phyloP scores from a whole-genome alignment of 2,888 invertebrate genomes.

The Ptychoptera contaminata region DNA sequence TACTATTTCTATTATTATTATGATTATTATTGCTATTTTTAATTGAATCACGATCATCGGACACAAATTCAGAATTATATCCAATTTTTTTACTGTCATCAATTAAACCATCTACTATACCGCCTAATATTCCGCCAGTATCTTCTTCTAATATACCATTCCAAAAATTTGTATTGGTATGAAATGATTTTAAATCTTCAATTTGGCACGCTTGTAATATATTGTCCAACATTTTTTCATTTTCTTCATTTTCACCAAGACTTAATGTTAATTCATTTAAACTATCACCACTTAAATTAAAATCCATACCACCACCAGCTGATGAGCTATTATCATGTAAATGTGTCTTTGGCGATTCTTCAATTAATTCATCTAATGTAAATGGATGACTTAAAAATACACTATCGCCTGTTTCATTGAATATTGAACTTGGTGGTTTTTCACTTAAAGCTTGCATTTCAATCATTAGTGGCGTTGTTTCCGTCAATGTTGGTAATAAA shows the following conservation, averaged over 20 bases:
- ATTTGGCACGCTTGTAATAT: conserved; percentile 30
- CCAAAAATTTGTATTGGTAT: conserved; percentile 30
- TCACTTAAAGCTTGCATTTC: conserved; percentile 22
- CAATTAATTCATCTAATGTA: conserved; percentile 25
- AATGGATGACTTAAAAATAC: conserved; percentile 22
- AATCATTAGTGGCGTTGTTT: conserved; percentile 24
- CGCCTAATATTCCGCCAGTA: conserved; percentile 22
- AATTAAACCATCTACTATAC: conserved; percentile 4
- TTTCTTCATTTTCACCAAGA: conserved; percentile 24
- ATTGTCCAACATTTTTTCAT: conserved; percentile 30
- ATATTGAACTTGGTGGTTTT: conserved; percentile 10
- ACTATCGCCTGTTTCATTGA: conserved; percentile 13
- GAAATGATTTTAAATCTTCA: conserved; percentile 28
- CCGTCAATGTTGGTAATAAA: conserved; percentile 10
- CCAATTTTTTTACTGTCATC: conserved; percentile 1
- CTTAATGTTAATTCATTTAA: conserved; percentile 26
- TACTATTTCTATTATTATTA: background rate
- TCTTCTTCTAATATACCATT: conserved; percentile 31
- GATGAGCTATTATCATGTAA: conserved; percentile 2
- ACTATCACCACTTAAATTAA: conserved; percentile 29
- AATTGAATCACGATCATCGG: conserved; percentile 1
- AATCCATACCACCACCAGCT: conserved; percentile 22
- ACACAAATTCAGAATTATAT: background rate
- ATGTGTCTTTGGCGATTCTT: conserved; percentile 1
- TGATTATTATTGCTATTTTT: conserved; percentile 3